phyloP scores from a whole-genome alignment of 2,888 invertebrate species.

The Eustalomyia histrio region DNA sequence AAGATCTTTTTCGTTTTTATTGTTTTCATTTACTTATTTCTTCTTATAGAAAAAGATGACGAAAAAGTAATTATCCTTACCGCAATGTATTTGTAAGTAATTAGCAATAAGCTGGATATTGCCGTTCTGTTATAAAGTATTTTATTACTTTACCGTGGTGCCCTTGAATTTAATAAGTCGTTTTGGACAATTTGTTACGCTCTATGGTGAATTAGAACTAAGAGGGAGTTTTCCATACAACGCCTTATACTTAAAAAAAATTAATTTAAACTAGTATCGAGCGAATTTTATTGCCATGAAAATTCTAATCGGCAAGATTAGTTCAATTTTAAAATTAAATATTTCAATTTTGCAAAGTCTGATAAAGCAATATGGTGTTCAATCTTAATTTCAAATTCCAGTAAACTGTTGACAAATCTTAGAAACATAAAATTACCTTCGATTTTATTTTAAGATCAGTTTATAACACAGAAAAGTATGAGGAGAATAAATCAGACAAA shows the following conservation, averaged over 20 bases:
- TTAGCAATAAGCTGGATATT: conserved; percentile 35
- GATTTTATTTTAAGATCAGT: too few species aligned
- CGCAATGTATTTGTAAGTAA: conserved; percentile 50
- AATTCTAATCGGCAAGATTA: conserved; percentile 29
- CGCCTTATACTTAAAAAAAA: not conserved
- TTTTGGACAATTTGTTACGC: conserved; percentile 24
- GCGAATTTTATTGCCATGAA: not conserved
- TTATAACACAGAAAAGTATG: too few species aligned
- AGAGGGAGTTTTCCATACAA: conserved; percentile 7
- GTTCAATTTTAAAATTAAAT: conserved; percentile 12
- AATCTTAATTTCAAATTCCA: too few species aligned
- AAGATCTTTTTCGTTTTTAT: not conserved
- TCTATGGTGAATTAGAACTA: conserved; percentile 29
- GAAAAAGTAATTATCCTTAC: conserved; percentile 22
- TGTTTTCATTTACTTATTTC: too few species aligned
- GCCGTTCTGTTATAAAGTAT: not conserved
- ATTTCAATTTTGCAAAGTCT: not conserved
- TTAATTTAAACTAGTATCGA: conserved; percentile 1
- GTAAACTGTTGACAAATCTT: too few species aligned
- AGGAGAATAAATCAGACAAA: too few species aligned
- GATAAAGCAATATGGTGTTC: too few species aligned
- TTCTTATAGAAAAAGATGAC: conserved; percentile 4
- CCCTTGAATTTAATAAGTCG: conserved; percentile 44
- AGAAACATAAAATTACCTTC: too few species aligned
- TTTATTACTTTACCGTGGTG: not conserved